Conservation (phyloP, 2,113 vertebrate genomes). For the Anas platyrhynchos region DNA sequence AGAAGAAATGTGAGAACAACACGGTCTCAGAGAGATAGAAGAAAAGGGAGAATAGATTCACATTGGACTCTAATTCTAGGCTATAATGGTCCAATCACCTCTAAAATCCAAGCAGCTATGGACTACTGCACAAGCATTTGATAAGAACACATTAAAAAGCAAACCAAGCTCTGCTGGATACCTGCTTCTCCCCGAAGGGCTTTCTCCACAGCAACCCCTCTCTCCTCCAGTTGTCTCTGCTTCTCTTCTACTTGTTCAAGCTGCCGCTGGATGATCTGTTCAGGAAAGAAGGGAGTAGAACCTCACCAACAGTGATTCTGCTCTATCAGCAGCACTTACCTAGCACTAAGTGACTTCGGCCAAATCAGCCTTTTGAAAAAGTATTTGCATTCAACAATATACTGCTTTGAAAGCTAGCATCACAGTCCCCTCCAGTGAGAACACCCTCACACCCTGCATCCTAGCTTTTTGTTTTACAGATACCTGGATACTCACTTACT, state of each 20-base stretch:
- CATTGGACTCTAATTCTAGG: not conserved
- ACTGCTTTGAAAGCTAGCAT: not conserved
- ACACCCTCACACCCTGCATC: not conserved
- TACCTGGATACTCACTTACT: not conserved
- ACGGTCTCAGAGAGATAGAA: not conserved
- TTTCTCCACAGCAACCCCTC: constrained; percentile 97
- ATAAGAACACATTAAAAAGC: not conserved
- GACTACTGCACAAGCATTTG: constrained; percentile 11
- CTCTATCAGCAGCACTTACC: not conserved
- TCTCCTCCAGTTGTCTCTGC: constrained; percentile 94
- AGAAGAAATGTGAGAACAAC: constrained; percentile 5
- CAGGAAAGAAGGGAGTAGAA: not conserved
- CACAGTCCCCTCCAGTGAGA: not conserved
- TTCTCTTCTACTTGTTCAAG: constrained; percentile 99
- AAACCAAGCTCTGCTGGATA: constrained; percentile 69
- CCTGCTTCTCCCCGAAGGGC: constrained; percentile 98
- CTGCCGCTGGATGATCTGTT: constrained; percentile 96
- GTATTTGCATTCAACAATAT: not conserved
- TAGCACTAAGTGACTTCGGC: not conserved
- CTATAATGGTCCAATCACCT: not conserved
- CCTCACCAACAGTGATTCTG: not conserved
- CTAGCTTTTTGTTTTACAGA: not conserved
- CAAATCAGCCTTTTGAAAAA: not conserved
- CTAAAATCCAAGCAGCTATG: constrained; percentile 20
- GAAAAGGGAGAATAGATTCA: not conserved